Evolutionary conservation across 1,140 invertebrate species (phyloP).

Genomic region (Theocolax elegans): DNA sequence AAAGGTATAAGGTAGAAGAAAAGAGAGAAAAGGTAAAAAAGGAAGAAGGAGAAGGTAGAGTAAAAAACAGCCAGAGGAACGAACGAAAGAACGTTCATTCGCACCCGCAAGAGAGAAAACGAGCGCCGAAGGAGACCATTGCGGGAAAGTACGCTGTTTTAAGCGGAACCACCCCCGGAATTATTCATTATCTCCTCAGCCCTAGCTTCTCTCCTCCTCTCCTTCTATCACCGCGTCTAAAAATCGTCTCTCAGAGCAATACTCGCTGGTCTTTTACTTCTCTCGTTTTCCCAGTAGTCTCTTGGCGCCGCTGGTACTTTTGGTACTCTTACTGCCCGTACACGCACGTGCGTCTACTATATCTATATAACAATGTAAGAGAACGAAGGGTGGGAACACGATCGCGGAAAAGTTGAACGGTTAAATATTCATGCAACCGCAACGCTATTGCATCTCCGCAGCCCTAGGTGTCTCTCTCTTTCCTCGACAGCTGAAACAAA

Average conservation of each 20-base stretch:
- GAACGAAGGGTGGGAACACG: constrained; percentile 7
- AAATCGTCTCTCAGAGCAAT: background rate
- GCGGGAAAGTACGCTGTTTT: constrained; percentile 49
- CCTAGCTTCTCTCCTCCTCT: constrained; percentile 35
- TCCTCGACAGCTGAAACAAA: constrained; percentile 14
- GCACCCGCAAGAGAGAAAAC: constrained; percentile 24
- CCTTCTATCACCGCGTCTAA: constrained; percentile 38
- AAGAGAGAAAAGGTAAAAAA: background rate
- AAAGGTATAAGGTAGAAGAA: background rate
- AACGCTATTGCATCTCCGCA: constrained; percentile 17
- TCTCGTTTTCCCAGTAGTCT: constrained; percentile 32
- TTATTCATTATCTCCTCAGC: constrained; percentile 60
- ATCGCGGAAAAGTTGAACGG: constrained; percentile 48
- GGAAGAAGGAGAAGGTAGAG: background rate
- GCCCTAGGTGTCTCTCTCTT: background rate
- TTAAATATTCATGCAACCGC: constrained; percentile 56
- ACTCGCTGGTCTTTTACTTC: constrained; percentile 3
- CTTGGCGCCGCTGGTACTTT: constrained; percentile 54
- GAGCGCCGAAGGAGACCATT: constrained; percentile 43
- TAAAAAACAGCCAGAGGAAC: constrained; percentile 17
- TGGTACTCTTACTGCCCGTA: constrained; percentile 38
- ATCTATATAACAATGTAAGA: background rate
- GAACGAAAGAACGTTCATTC: constrained; percentile 10
- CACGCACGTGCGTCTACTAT: background rate
- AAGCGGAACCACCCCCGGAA: constrained; percentile 59